Conservation (phyloP, 2,113 vertebrate species). For the Nycticorax nycticorax region DNA sequence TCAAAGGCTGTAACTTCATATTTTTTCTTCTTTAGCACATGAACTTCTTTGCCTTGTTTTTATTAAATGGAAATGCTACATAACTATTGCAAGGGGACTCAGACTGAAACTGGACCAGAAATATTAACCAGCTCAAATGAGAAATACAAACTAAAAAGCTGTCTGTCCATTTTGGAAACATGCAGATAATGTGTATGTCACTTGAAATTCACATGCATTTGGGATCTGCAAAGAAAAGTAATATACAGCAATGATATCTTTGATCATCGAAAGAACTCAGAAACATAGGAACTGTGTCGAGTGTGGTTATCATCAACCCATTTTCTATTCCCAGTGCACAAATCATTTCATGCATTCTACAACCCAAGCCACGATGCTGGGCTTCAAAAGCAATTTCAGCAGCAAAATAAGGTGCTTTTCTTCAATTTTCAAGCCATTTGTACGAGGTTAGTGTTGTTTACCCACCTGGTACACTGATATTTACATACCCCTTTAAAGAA, state of each 20-base stretch:
- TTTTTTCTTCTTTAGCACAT: slow-evolving; percentile 22
- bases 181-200: slow-evolving; percentile 79
- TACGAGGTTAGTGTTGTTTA: slow-evolving; percentile 99
- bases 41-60: slow-evolving; percentile 10
- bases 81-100: not conserved
- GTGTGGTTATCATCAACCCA: slow-evolving; percentile 91
- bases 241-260: slow-evolving; percentile 91
- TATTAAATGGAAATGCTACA: slow-evolving; percentile 36
- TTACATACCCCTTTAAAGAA: slow-evolving; percentile 99
- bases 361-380: slow-evolving; percentile 86
- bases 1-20: not conserved
- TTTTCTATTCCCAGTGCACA: slow-evolving; percentile 89
- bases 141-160: slow-evolving; percentile 55
- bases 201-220: slow-evolving; percentile 86
- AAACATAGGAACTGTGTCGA: slow-evolving; percentile 85
- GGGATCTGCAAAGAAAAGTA: slow-evolving; percentile 82
- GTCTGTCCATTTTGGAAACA: slow-evolving; percentile 63
- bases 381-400: slow-evolving; percentile 99
- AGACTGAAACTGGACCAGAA: slow-evolving; percentile 26
- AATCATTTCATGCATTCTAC: slow-evolving; percentile 93
- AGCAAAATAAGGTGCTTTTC: slow-evolving; percentile 99
- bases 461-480: slow-evolving; percentile 98
- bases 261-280: slow-evolving; percentile 87
- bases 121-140: slow-evolving; percentile 62
- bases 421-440: slow-evolving; percentile 99